Conservation (phyloP, 1,140 invertebrate species). For the Aphidius ervi region DNA sequence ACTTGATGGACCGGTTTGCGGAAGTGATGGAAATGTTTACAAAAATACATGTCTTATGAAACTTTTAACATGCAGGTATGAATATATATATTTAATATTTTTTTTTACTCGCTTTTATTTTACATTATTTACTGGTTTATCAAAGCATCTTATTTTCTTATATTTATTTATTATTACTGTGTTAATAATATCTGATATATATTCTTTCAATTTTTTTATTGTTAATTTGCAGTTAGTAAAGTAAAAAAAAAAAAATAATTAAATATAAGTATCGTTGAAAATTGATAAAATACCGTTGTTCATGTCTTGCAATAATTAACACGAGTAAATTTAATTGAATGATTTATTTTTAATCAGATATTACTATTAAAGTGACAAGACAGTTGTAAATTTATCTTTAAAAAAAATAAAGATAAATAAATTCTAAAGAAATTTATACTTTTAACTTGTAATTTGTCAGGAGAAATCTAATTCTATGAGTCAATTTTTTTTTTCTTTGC, state of each 20-base stretch:
- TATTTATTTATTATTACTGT: background rate
- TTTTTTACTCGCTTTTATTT: background rate
- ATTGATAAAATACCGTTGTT: too few relatives aligned
- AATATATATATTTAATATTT: conserved; percentile 1
- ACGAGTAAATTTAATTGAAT: background rate
- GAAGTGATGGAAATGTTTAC: conserved; percentile 89
- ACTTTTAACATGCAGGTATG: conserved; percentile 80
- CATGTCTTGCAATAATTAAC: background rate
- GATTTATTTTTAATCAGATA: background rate
- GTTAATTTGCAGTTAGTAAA: too few relatives aligned
- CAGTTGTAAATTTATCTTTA: background rate
- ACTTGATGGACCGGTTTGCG: conserved; percentile 84
- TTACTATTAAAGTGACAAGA: background rate
- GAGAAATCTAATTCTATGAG: too few relatives aligned
- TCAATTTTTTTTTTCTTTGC: too few relatives aligned
- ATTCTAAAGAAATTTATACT: too few relatives aligned
- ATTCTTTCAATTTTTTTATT: background rate
- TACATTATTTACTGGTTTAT: too few relatives aligned
- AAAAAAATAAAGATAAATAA: background rate
- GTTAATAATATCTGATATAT: background rate
- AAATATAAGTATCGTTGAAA: too few relatives aligned
- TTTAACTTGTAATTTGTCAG: too few relatives aligned
- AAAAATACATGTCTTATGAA: conserved; percentile 92
- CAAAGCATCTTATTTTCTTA: background rate
- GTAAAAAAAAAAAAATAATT: too few relatives aligned